Base-by-base conservation (phyloP, 2,888 invertebrate genomes). In the Folsomia candida region DNA sequence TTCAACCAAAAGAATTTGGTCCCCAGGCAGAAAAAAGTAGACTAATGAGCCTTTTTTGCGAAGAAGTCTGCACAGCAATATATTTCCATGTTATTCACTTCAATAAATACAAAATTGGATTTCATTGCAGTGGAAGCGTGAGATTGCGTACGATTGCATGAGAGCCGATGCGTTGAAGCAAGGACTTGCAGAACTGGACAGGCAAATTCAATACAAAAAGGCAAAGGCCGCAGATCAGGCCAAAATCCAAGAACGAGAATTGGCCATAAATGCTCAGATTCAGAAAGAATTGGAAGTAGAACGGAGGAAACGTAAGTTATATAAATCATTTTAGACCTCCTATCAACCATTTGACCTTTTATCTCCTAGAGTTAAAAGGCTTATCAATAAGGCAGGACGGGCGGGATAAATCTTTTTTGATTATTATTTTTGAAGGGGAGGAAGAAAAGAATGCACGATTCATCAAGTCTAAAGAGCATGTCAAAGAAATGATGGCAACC, bases 401-500 rank as follows among this genome's bases (percentile, higher is more conserved):
- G 26, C 2, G 25, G 54, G 54, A 9, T 20, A 28, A 29, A 24
- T 60, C 29, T n/a, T 4, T 67, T 60, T 4, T 20, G 27, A 29
- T 24, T 20, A 68, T 62, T 28, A 51, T 63, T 69, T 51, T 65
- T 68, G 47, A 62, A 74, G 73, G 54, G 26, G 73, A 61, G 58
- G 72, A 68, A 60, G 76, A 74, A 18, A 78, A 76, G 26, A 63
- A 60, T 26, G 64, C 51, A 27, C 66, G 73, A 28, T 70, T 67
- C 28, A 47, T 71, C 37, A 71, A 60, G 59, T 27, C 70, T 3
- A 73, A 67, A 62, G 74, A 70, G 14, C 76, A 76, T 67, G 73
- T 70, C 22, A 73, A 76, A 60, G 77, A 77, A 51, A 78, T 77
- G 77, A 68, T 77, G 69, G 77, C 64, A 26, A 76, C 76, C 25